Percentiles rank a stretch among this genome's conserved stretches.
These are phyloP conservation scores for Zele albiditarsus DNA, from an alignment of 2,888 invertebrate genomes.

Conservation along the genomic window DNA sequence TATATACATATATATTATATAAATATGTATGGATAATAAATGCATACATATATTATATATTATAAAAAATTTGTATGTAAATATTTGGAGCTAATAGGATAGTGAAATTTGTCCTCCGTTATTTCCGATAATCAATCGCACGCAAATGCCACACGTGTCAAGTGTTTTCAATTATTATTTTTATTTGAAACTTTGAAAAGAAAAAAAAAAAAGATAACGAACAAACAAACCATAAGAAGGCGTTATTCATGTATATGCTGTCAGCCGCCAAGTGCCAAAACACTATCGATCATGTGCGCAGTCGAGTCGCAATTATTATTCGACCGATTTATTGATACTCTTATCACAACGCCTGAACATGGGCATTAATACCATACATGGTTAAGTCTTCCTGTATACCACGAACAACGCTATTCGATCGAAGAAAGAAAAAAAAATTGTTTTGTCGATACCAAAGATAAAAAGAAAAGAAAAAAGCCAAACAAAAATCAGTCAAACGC, in stretches of 20 bases:
- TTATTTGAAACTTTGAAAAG: neutral
- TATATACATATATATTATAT: slow-evolving; percentile 3
- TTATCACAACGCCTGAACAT: slow-evolving; percentile 3
- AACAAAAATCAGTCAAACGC: slow-evolving; percentile 1
- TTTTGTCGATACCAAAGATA: neutral
- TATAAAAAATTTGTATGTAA: slow-evolving; percentile 33
- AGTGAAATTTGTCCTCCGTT: slow-evolving; percentile 12
- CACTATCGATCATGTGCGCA: neutral
- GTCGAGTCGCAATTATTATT: neutral
- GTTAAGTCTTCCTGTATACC: slow-evolving; percentile 19
- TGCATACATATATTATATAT: slow-evolving; percentile 12
- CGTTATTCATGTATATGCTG: neutral
- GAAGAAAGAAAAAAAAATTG: slow-evolving; percentile 2
- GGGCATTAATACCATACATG: slow-evolving; percentile 23
- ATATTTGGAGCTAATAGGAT: slow-evolving; percentile 24
- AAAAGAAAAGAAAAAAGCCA: neutral
- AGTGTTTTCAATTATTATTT: slow-evolving; percentile 18
- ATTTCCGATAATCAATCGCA: slow-evolving; percentile 19
- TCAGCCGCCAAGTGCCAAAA: slow-evolving; percentile 23
- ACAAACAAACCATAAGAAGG: slow-evolving; percentile 1
- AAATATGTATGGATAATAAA: slow-evolving; percentile 3
- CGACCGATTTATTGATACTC: neutral
- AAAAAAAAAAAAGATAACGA: slow-evolving; percentile 5
- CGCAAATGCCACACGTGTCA: neutral
- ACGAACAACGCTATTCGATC: neutral